Conservation (phyloP, 1,140 invertebrate genomes). For the Branchinecta lindahli region DNA sequence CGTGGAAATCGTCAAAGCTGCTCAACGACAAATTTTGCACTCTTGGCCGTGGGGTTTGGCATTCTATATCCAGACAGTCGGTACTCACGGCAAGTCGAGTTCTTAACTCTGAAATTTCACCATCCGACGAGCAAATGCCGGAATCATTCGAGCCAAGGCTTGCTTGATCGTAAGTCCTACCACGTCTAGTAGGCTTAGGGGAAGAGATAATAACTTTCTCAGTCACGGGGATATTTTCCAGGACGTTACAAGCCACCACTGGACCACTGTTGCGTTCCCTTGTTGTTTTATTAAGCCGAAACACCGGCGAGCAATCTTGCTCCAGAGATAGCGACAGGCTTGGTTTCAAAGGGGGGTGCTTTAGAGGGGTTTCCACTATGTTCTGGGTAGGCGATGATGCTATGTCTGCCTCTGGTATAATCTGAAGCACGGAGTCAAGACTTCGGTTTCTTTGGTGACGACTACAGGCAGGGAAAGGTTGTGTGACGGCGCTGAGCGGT, state of each 20-base stretch:
- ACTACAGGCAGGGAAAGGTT: conserved; percentile 34
- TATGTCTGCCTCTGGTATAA: conserved; percentile 22
- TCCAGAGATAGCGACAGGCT: conserved; percentile 16
- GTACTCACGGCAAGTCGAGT: conserved; percentile 21
- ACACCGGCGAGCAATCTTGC: conserved; percentile 9
- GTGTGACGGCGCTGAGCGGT: conserved; percentile 41
- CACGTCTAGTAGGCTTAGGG: conserved; percentile 16
- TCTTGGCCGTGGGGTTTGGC: conserved; percentile 32
- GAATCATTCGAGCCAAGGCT: conserved; percentile 72
- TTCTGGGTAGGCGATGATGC: conserved; percentile 19
- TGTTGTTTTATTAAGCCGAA: conserved; percentile 13
- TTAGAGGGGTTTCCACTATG: conserved; percentile 20
- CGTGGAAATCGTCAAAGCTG: conserved; percentile 20
- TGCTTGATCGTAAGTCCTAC: conserved; percentile 38
- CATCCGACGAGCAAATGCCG: conserved; percentile 54
- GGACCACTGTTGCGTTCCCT: conserved; percentile 35
- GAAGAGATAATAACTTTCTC: conserved; percentile 35
- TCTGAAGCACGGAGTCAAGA: conserved; percentile 52
- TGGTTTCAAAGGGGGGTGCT: conserved; percentile 20
- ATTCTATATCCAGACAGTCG: conserved; percentile 24
- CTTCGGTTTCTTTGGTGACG: conserved; percentile 71
- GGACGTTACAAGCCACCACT: conserved; percentile 63
- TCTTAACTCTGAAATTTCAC: conserved; percentile 38
- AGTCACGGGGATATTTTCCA: conserved; percentile 58
- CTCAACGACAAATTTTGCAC: conserved; percentile 30